phyloP scores from a whole-genome alignment of 2,888 invertebrate genomes.

The Keiferia lycopersicella region DNA sequence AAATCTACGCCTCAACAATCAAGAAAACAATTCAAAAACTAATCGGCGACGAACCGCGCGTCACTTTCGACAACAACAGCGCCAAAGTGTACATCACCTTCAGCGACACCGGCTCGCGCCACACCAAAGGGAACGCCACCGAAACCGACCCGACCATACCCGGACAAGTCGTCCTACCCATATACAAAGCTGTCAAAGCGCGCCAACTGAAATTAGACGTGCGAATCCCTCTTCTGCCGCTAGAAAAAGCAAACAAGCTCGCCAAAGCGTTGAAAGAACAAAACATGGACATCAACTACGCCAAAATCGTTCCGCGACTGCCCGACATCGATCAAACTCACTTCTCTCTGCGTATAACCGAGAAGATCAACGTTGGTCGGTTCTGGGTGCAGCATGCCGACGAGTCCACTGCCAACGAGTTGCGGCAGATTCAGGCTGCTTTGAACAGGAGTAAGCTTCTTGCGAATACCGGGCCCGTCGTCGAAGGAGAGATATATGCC shows the following conservation, averaged over 20 bases:
- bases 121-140: conserved; percentile 56
- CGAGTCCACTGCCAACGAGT: conserved; percentile 57
- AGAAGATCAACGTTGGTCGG: conserved; percentile 80
- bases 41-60: conserved; percentile 74
- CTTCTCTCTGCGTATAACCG: conserved; percentile 77
- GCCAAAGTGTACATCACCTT: conserved; percentile 86
- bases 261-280: conserved; percentile 55
- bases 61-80: conserved; percentile 77
- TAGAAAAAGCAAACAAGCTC: conserved; percentile 70
- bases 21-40: conserved; percentile 80
- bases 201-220: conserved; percentile 80
- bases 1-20: conserved; percentile 84
- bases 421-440: conserved; percentile 39
- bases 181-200: conserved; percentile 88
- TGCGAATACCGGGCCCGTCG: conserved; percentile 44
- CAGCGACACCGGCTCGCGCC: conserved; percentile 54
- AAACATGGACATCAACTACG: conserved; percentile 41
- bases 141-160: conserved; percentile 70
- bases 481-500: conserved; percentile 77
- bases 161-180: conserved; percentile 84
- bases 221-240: conserved; percentile 80
- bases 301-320: conserved; percentile 70
- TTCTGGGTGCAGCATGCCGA: conserved; percentile 85
- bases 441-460: conserved; percentile 48
- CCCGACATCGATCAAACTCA: conserved; percentile 82